Evolutionary conservation across 2,888 invertebrate genomes (phyloP).

Genomic region (Brachynemurus nebulosus): DNA sequence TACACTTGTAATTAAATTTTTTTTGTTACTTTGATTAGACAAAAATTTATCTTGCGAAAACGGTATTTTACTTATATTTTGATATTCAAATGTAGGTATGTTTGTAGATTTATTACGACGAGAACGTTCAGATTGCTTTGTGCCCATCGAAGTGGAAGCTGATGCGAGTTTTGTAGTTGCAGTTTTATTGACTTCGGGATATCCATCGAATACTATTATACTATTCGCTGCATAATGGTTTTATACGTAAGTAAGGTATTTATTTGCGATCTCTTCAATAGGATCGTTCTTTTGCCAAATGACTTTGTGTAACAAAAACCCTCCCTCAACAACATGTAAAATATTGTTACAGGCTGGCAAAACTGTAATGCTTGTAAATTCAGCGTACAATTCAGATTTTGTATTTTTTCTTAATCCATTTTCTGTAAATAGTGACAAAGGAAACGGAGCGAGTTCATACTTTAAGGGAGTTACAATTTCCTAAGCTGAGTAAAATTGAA

Average conservation of each 20-base stretch:
- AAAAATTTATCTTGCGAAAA: constrained; percentile 2
- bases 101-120: constrained; percentile 9
- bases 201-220: background rate
- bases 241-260: background rate
- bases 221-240: background rate
- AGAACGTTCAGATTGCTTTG: background rate
- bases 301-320: background rate
- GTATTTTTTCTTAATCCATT: too few species aligned
- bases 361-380: too few species aligned
- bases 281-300: background rate
- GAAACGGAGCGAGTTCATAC: too few species aligned
- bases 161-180: background rate
- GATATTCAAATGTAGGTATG: constrained; percentile 4
- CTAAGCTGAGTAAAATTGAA: too few species aligned
- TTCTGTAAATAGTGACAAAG: too few species aligned
- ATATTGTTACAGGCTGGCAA: constrained; percentile 1
- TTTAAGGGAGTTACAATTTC: too few species aligned
- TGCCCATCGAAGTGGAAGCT: background rate
- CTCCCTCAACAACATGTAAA: constrained; percentile 1
- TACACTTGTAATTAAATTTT: background rate
- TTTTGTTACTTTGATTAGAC: background rate
- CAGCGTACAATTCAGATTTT: too few species aligned
- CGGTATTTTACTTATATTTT: background rate
- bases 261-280: background rate
- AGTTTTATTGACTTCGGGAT: background rate